Percentiles rank a stretch among this genome's conserved stretches.
Evolutionary conservation across 1,140 invertebrate genomes (phyloP).

Genomic region (Platorchestia sp.): DNA sequence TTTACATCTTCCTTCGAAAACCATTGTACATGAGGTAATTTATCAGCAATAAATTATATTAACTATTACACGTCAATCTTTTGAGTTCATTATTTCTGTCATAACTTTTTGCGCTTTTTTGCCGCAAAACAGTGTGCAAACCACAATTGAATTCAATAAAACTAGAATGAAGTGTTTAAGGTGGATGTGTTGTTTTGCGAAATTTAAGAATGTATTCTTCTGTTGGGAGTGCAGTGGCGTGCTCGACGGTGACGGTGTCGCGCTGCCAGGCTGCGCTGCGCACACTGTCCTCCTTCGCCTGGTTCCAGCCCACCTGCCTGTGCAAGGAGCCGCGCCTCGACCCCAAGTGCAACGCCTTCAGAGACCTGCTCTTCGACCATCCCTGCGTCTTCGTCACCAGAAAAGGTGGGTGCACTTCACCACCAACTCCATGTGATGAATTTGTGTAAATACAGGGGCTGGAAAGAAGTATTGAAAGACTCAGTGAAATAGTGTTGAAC

Average conservation of each 20-base stretch:
- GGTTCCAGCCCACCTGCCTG: constrained; percentile 92
- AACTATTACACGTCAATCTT: neutral
- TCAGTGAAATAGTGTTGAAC: too few relatives aligned
- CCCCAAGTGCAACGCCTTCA: constrained; percentile 91
- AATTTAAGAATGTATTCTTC: neutral
- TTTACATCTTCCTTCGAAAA: too few relatives aligned
- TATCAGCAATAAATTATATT: too few relatives aligned
- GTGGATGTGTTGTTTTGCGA: neutral
- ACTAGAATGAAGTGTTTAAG: neutral
- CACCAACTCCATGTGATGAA: neutral
- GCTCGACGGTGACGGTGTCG: constrained; percentile 90
- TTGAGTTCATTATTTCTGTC: neutral
- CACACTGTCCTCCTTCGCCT: constrained; percentile 89
- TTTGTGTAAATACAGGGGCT: too few relatives aligned
- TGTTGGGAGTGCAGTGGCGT: constrained; percentile 79
- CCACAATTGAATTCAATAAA: neutral
- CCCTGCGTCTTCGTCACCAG: constrained; percentile 88
- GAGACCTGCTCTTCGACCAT: constrained; percentile 92
- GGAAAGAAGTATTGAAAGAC: too few relatives aligned
- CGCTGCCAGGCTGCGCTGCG: constrained; percentile 90
- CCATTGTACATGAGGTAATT: too few relatives aligned
- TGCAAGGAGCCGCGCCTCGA: constrained; percentile 89
- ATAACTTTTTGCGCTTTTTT: neutral
- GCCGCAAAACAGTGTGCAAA: neutral
- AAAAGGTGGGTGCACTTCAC: constrained; percentile 78